phyloP scores from a whole-genome alignment of 2,888 invertebrate species.

The Candidula unifasciata region DNA sequence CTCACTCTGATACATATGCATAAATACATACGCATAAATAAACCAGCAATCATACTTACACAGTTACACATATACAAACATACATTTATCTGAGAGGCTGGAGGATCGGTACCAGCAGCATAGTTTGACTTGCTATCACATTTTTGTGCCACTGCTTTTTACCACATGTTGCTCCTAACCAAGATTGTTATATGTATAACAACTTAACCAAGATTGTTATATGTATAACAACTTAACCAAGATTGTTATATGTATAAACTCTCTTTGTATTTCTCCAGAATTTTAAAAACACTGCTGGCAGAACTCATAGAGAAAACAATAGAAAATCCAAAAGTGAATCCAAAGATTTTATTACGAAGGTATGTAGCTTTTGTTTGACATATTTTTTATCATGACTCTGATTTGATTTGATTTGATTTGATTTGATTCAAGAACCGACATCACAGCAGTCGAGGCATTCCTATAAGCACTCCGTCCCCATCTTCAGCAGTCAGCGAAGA shows the following conservation, averaged over 20 bases:
- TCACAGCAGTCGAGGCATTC: too few relatives aligned
- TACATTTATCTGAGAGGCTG: too few relatives aligned
- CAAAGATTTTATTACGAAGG: slow-evolving; percentile 87
- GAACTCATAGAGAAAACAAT: slow-evolving; percentile 99
- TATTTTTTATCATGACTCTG: slow-evolving; percentile 83
- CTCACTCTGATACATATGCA: too few relatives aligned
- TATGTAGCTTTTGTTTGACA: slow-evolving; percentile 59
- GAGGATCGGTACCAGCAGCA: too few relatives aligned
- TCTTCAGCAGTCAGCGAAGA: too few relatives aligned
- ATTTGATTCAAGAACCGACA: too few relatives aligned
- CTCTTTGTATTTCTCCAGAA: slow-evolving; percentile 79
- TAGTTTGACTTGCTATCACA: too few relatives aligned
- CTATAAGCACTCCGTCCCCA: too few relatives aligned
- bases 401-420: slow-evolving; percentile 84
- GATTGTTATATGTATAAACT: neutral
- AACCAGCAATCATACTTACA: too few relatives aligned
- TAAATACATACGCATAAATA: too few relatives aligned
- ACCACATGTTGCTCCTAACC: neutral
- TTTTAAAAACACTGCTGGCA: slow-evolving; percentile 95
- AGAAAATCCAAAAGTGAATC: slow-evolving; percentile 83
- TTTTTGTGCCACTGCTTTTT: too few relatives aligned
- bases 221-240: neutral
- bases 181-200: neutral
- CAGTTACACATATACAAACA: too few relatives aligned
- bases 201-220: neutral